Evolutionary conservation across 2,797 vertebrate species (phyloP).

Genomic region (Glyptemys insculpta): DNA sequence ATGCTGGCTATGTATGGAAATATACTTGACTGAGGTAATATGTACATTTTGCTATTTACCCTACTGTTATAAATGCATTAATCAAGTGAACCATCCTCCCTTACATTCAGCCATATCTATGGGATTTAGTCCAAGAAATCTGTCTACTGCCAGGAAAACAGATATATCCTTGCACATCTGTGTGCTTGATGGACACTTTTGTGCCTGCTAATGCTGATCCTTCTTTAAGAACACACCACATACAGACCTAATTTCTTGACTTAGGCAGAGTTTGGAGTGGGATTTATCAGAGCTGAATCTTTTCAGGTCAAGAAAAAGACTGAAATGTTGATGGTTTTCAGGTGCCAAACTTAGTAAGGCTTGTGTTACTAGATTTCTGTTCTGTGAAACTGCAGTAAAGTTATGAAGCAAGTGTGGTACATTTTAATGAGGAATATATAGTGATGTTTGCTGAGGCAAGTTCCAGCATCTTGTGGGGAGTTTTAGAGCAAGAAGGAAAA

Average conservation of each 20-base stretch:
- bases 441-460: too few species aligned
- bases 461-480: not conserved
- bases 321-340: not conserved
- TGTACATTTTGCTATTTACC: not conserved
- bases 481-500: constrained; percentile 17
- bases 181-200: not conserved
- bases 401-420: too few species aligned
- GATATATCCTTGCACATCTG: not conserved
- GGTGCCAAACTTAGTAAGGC: not conserved
- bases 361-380: not conserved
- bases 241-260: not conserved
- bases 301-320: not conserved
- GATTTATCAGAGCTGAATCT: not conserved
- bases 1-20: not conserved
- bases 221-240: not conserved
- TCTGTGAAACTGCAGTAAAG: not conserved
- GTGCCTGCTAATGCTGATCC: not conserved
- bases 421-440: too few species aligned
- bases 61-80: not conserved
- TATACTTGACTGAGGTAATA: not conserved
- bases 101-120: not conserved
- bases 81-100: not conserved
- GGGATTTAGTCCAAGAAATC: not conserved
- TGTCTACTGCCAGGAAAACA: not conserved
- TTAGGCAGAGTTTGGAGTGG: not conserved